Percentiles rank a stretch among this genome's conserved stretches.
Evolutionary conservation across 2,888 invertebrate genomes (phyloP).

Genomic region (Halictus quadricinctus): DNA sequence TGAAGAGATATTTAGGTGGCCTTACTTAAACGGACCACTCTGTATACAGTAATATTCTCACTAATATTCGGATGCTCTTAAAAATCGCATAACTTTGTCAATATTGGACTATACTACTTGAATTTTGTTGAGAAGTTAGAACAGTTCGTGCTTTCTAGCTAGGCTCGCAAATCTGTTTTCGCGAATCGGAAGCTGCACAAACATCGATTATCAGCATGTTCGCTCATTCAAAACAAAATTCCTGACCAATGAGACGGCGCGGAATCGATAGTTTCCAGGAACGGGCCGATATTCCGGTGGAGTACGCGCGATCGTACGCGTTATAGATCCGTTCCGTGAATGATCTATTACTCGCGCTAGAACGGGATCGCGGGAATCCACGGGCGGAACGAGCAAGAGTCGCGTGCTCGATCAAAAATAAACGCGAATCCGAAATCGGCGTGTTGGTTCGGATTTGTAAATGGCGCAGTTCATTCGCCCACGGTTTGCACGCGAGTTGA

Average conservation of each 20-base stretch:
- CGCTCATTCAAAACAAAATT: neutral
- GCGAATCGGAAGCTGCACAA: neutral
- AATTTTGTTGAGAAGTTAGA: too few species aligned
- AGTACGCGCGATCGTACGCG: neutral
- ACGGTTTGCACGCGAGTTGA: slow-evolving; percentile 44
- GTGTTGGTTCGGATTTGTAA: neutral
- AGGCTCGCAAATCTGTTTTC: neutral
- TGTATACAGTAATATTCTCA: too few species aligned
- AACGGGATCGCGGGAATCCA: neutral
- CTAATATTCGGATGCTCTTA: too few species aligned
- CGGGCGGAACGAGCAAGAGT: neutral
- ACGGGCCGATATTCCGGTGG: neutral
- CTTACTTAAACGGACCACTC: too few species aligned
- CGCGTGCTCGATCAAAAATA: slow-evolving; percentile 27
- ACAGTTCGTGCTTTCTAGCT: neutral
- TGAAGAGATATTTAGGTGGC: too few species aligned
- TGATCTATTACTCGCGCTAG: neutral
- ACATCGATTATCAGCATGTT: neutral
- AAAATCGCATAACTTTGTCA: too few species aligned
- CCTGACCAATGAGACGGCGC: neutral
- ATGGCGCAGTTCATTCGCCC: slow-evolving; percentile 55
- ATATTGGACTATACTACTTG: too few species aligned
- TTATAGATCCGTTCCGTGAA: slow-evolving; percentile 9
- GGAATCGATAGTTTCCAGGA: neutral
- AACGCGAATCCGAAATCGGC: slow-evolving; percentile 5